Conservation (phyloP, 2,888 invertebrate species). For the Dynastes maya region DNA sequence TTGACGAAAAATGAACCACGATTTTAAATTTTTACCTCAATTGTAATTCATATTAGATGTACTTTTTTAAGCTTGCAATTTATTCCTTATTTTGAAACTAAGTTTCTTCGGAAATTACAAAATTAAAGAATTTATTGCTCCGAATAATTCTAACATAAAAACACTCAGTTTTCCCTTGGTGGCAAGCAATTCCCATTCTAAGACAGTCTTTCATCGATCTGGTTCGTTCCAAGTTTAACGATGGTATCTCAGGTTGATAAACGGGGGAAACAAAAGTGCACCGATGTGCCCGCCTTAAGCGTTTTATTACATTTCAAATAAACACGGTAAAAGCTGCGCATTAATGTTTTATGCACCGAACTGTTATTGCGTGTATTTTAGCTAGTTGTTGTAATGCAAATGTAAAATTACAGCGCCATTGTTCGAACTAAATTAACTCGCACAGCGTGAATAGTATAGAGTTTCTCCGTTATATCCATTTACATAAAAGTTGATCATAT, state of each 20-base stretch:
- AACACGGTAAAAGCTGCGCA: neutral
- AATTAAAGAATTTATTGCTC: too few species aligned
- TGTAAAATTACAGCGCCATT: neutral
- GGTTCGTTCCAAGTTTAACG: neutral
- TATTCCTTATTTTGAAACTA: too few species aligned
- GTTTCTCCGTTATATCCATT: neutral
- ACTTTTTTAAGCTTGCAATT: too few species aligned
- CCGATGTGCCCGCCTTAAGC: neutral
- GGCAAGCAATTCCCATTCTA: too few species aligned
- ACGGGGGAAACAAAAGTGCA: neutral
- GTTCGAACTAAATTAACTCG: slow-evolving; percentile 11
- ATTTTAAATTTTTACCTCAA: too few species aligned
- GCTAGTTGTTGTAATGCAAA: slow-evolving; percentile 1
- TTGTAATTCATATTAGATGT: too few species aligned
- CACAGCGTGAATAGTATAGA: neutral
- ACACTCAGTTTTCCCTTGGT: too few species aligned
- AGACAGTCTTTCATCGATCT: neutral
- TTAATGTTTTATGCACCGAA: neutral
- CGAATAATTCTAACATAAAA: too few species aligned
- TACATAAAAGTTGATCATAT: neutral
- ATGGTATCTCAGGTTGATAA: neutral
- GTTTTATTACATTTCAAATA: slow-evolving; percentile 22
- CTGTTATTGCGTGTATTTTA: neutral
- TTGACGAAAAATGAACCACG: too few species aligned
- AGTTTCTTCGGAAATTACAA: too few species aligned